Base-by-base conservation (phyloP, 1,140 invertebrate species). In the Parapsyche elsis region DNA sequence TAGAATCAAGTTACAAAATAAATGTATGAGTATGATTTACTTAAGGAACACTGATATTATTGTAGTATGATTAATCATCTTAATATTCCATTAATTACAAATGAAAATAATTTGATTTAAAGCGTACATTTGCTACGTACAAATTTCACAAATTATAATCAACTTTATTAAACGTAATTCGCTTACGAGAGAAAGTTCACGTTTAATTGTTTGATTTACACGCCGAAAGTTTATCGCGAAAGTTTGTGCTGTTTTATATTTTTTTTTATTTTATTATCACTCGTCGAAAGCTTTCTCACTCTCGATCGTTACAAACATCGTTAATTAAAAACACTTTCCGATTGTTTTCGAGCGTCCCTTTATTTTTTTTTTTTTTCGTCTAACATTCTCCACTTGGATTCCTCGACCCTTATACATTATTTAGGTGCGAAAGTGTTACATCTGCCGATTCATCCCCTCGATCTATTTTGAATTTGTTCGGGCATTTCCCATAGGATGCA, bases 391-490 rank as follows among this genome's bases (percentile, higher is more conserved):
- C 14, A 61, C n/a, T 61, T 53, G 2, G 49, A 24, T 61, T 10
- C 16, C 9, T 26, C 21, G 24, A 24, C 23, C 21, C 64, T 19
- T 67, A 30, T 57, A 75, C 49, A 57, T 19, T n/a, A 74, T 74
- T 19, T 46, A 71, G 12, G 23, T 1, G 23, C 70, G 10, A 46
- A 46, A 53, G 44, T 24, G 71, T 9, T 24, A 24, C 9, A 67
- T 10, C 64, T 26, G 19, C 16, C 57, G 14, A 67, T 67, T 67
- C 64, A 61, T 61, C 21, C 21, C 21, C 64, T 38, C 30, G 24
- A 67, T 67, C 64, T 67, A 67, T 67, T 67, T 67, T 67, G 64
- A 67, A 67, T 67, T 67, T 26, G 64, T 67, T 23, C 64, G 1
- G 59, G 21, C 59, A 12, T 67, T 67, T 67, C 64, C 64, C 64